Percentiles rank a stretch among this genome's conserved stretches.
Conservation (phyloP, 1,140 invertebrate species). For the Oryctes rhinoceros region DNA sequence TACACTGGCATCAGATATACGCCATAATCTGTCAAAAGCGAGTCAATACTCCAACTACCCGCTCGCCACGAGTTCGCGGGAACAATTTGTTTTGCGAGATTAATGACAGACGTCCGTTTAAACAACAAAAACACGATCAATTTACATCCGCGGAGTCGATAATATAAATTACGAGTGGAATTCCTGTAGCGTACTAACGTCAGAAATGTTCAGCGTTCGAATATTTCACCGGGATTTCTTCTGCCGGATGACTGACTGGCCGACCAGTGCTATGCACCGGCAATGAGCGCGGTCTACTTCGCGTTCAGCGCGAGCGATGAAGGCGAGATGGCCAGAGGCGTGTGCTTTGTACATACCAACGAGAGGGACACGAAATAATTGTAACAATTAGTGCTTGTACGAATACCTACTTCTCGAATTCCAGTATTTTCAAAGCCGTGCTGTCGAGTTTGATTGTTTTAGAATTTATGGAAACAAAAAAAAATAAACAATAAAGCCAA, state of each 20-base stretch:
- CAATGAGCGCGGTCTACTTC: neutral
- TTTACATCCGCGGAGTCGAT: constrained; percentile 29
- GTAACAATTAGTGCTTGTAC: too few relatives aligned
- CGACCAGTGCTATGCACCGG: constrained; percentile 8
- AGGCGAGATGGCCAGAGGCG: neutral
- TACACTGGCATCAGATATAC: neutral
- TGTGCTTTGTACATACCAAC: too few relatives aligned
- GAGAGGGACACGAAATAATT: too few relatives aligned
- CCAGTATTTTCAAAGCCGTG: too few relatives aligned
- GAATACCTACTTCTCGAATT: too few relatives aligned
- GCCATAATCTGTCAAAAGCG: constrained; percentile 11
- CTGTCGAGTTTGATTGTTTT: too few relatives aligned
- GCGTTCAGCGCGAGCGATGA: neutral
- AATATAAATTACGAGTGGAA: constrained; percentile 25
- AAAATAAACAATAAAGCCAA: too few relatives aligned
- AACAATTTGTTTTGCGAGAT: constrained; percentile 34
- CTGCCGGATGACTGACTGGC: constrained; percentile 12
- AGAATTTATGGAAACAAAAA: too few relatives aligned
- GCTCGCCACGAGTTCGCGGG: neutral
- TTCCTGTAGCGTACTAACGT: constrained; percentile 25
- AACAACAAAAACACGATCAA: constrained; percentile 36
- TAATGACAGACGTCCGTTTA: constrained; percentile 28
- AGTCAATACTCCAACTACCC: constrained; percentile 25
- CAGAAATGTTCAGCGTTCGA: constrained; percentile 21
- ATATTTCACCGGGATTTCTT: constrained; percentile 34